phyloP scores from a whole-genome alignment of 35 echinoderm and acorn worm species.

The Apostichopus parvimensis region DNA sequence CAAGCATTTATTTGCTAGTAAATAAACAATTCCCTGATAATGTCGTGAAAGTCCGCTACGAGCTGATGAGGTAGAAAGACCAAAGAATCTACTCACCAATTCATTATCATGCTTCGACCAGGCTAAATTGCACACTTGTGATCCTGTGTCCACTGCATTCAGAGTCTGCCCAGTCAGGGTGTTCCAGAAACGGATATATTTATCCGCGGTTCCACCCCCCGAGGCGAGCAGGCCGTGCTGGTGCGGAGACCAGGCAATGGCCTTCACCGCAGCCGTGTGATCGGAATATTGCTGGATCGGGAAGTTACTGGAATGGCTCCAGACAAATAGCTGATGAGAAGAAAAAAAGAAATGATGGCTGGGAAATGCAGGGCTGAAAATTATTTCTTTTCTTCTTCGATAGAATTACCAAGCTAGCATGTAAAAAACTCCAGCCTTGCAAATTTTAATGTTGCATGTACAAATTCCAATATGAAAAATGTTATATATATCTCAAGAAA shows the following conservation, averaged over 20 bases:
- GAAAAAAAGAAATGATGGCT: not conserved
- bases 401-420: too few relatives aligned
- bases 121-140: conserved; percentile 99
- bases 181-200: conserved; percentile 97
- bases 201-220: conserved; percentile 92
- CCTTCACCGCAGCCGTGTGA: conserved; percentile 94
- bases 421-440: too few relatives aligned
- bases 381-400: too few relatives aligned
- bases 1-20: too few relatives aligned
- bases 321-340: conserved; percentile 85
- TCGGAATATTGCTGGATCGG: conserved; percentile 90
- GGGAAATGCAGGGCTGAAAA: too few relatives aligned
- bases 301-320: conserved; percentile 86
- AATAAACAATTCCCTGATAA: too few relatives aligned
- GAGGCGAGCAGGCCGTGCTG: conserved; percentile 96
- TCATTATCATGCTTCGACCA: conserved; percentile 99
- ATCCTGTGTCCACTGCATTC: conserved; percentile 93
- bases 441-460: too few relatives aligned
- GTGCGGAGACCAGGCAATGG: conserved; percentile 99
- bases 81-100: conserved; percentile 64
- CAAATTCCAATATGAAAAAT: too few relatives aligned
- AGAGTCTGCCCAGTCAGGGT: conserved; percentile 82
- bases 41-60: too few relatives aligned
- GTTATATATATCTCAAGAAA: too few relatives aligned
- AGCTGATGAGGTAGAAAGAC: too few relatives aligned